A percentile compares a stretch with the other conserved stretches of the same genome.
These are phyloP conservation scores for Zosterops japonicus DNA, from an alignment of 2,113 vertebrate genomes.

Conservation along the genomic window DNA sequence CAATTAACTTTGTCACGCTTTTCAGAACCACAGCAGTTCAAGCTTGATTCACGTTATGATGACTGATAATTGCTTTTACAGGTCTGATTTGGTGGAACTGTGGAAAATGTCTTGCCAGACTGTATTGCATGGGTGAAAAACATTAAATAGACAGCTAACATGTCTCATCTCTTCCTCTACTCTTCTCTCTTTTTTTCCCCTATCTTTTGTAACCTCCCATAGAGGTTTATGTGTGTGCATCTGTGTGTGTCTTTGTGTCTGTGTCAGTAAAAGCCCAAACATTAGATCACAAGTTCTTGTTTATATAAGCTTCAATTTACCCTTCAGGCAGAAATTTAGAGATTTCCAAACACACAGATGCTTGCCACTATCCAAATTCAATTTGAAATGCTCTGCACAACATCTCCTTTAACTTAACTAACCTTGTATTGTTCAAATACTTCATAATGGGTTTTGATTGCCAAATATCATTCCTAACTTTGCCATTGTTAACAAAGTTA, in stretches of 20 bases:
- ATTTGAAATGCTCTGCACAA: slow-evolving; percentile 69
- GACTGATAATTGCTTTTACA: slow-evolving; percentile 59
- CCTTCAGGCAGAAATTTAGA: slow-evolving; percentile 61
- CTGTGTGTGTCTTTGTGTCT: slow-evolving; percentile 11
- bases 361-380: slow-evolving; percentile 63
- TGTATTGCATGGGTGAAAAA: slow-evolving; percentile 62
- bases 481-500: slow-evolving; percentile 56
- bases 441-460: slow-evolving; percentile 59
- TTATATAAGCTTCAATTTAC: slow-evolving; percentile 63
- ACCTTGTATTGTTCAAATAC: slow-evolving; percentile 62
- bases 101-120: slow-evolving; percentile 62
- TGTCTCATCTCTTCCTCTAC: slow-evolving; percentile 45
- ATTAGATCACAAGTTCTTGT: slow-evolving; percentile 67
- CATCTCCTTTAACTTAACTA: slow-evolving; percentile 65
- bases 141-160: slow-evolving; percentile 42
- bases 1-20: slow-evolving; percentile 58
- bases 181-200: neutral
- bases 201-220: slow-evolving; percentile 24
- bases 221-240: slow-evolving; percentile 21
- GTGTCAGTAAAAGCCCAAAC: slow-evolving; percentile 64
- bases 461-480: slow-evolving; percentile 54
- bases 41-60: slow-evolving; percentile 45
- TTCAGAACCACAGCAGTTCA: slow-evolving; percentile 45
- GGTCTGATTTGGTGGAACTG: slow-evolving; percentile 46
- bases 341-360: slow-evolving; percentile 64